phyloP scores from a whole-genome alignment of 2,797 vertebrate species.

The Carcharodon carcharias region DNA sequence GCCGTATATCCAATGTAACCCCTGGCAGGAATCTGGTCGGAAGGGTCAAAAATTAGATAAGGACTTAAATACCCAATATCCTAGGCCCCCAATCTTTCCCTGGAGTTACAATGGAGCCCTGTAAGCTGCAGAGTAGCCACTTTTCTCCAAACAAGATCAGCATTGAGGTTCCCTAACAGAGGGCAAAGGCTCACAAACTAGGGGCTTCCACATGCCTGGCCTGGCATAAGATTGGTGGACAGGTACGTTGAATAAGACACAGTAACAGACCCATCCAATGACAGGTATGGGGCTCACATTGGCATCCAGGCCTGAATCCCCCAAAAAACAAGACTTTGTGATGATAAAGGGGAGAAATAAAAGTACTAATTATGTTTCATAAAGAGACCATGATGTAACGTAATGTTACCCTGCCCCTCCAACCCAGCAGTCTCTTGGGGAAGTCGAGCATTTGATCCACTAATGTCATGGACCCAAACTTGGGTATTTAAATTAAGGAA shows the following conservation, averaged over 20 bases:
- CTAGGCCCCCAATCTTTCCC: not conserved
- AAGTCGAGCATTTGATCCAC: not conserved
- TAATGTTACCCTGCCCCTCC: not conserved
- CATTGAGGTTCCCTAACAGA: not conserved
- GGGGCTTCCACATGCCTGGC: too few species aligned
- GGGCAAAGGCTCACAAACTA: not conserved
- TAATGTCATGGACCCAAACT: not conserved
- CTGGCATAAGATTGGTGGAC: not conserved
- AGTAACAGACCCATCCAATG: not conserved
- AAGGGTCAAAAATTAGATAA: not conserved
- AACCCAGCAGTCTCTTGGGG: not conserved
- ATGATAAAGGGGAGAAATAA: not conserved
- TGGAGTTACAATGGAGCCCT: not conserved
- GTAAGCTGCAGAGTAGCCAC: not conserved
- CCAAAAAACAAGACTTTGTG: not conserved
- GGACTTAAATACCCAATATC: not conserved
- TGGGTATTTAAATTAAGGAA: not conserved
- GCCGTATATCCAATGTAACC: not conserved
- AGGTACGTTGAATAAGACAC: not conserved
- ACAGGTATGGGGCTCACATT: not conserved
- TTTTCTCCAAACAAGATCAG: not conserved
- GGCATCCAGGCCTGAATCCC: not conserved
- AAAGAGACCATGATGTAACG: not conserved
- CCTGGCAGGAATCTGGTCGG: not conserved
- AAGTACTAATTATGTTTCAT: not conserved